Evolutionary conservation across 2,888 invertebrate genomes (phyloP), one percentile per base, ranked within the genome.

Genomic region (Platerodrilus igneus): DNA sequence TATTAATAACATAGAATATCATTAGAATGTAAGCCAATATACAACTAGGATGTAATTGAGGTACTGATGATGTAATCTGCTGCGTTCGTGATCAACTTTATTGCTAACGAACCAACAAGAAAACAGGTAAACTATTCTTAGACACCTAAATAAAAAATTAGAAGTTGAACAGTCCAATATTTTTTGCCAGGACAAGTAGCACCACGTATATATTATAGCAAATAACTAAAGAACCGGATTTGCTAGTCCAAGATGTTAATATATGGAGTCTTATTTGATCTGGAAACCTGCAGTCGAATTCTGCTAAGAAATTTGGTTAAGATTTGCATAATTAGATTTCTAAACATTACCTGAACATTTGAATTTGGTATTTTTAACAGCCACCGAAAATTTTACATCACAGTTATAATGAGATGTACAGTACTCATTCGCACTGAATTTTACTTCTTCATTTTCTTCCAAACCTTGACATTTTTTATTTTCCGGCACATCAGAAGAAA

Each of bases 291-390:
- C 83, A 84, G 41, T 79, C 78, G 28, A 73, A 72, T 67, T 82
- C 83, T 83, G 70, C 45, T 68, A 70, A 46, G 21, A 11, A 2
- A 16, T n/a, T n/a, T n/a, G n/a, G n/a, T n/a, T n/a, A n/a, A 19
- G 7, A 19, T 19, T 7, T 5, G 7, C 7, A 19, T 7, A 7
- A 19, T 4, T 22, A 3, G 41, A n/a, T n/a, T n/a, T n/a, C n/a
- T n/a, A n/a, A n/a, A n/a, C n/a, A n/a, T 54, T 71, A 81, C 81
- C 77, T 62, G 77, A 72, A 59, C 81, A 82, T 51, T 72, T 67
- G 48, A 74, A 75, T 19, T 63, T 61, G 3, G 76, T 69, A 6
- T 71, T 67, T 10, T 69, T 62, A n/a, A 73, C 71, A 6, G 69
- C 65, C 2, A 76, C 70, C 29, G 68, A 65, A 52, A 78, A 76